These are phyloP conservation scores for Macroglossus sobrinus DNA, from an alignment of 2,113 vertebrate species.

Conservation along the genomic window DNA sequence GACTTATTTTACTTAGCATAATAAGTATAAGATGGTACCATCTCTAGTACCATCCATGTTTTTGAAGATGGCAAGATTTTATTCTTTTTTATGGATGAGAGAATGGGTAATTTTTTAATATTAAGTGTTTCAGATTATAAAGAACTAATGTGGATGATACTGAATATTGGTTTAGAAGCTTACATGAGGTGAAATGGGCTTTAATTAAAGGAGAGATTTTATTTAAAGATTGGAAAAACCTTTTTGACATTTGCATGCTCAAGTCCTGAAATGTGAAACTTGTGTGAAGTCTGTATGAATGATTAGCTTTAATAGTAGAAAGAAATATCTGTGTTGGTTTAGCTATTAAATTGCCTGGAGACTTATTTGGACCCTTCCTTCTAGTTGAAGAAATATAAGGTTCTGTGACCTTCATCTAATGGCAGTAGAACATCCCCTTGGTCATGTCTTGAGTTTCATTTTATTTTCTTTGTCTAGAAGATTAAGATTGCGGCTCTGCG, in stretches of 20 bases:
- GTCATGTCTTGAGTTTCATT: constrained; percentile 48
- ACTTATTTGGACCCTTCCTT: not conserved
- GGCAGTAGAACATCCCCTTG: not conserved
- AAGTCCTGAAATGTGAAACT: constrained; percentile 34
- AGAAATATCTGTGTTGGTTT: not conserved
- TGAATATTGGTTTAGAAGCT: not conserved
- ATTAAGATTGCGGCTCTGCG: constrained; percentile 97
- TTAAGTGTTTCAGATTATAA: not conserved
- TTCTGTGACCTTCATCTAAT: not conserved
- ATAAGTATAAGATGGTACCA: too few relatives aligned
- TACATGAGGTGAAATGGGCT: constrained; percentile 12
- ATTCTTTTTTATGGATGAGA: not conserved
- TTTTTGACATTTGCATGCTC: constrained; percentile 19
- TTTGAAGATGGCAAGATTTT: too few relatives aligned
- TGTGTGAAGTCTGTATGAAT: not conserved
- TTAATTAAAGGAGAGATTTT: constrained; percentile 34
- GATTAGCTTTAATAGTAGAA: not conserved
- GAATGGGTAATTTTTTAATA: not conserved
- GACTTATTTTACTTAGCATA: too few relatives aligned
- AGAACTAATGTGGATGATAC: not conserved
- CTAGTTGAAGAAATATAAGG: constrained; percentile 1
- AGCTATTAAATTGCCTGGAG: not conserved
- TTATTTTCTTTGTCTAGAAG: constrained; percentile 87
- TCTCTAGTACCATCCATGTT: too few relatives aligned
- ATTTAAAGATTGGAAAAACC: not conserved